Evolutionary conservation across 2,888 invertebrate species (phyloP).

Genomic region (Scaptomyza tumidula): DNA sequence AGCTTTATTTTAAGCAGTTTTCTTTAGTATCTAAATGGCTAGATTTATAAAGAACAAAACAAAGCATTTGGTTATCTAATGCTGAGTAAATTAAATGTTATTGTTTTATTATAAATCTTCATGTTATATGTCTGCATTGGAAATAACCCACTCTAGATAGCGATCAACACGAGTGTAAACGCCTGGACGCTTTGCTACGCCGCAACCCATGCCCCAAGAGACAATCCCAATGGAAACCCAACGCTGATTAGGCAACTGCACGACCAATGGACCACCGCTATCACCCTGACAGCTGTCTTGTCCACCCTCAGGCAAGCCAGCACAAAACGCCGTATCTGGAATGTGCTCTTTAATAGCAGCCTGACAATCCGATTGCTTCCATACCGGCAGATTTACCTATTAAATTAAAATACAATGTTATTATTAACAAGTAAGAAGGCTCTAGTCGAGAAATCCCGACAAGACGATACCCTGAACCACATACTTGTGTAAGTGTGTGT

Average conservation of each 20-base stretch:
- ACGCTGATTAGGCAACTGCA: constrained; percentile 89
- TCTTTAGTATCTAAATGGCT: constrained; percentile 45
- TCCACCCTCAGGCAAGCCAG: constrained; percentile 90
- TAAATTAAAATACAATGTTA: neutral
- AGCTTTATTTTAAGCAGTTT: constrained; percentile 19
- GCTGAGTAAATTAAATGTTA: constrained; percentile 62
- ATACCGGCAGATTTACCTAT: constrained; percentile 88
- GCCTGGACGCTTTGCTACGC: constrained; percentile 90
- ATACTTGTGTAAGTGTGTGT: too few species aligned
- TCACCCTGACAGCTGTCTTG: constrained; percentile 92
- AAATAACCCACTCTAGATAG: constrained; percentile 82
- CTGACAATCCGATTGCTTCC: constrained; percentile 89
- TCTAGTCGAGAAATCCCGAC: too few species aligned
- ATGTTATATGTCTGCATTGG: constrained; percentile 81
- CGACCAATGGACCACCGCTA: constrained; percentile 89
- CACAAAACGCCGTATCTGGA: constrained; percentile 90
- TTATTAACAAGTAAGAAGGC: too few species aligned
- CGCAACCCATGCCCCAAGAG: constrained; percentile 94
- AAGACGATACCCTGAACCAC: too few species aligned
- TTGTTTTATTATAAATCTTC: constrained; percentile 11
- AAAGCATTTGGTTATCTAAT: constrained; percentile 63
- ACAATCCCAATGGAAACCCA: constrained; percentile 93
- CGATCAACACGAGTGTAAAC: constrained; percentile 89
- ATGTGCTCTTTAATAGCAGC: constrained; percentile 88
- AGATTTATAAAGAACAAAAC: constrained; percentile 47